Percentiles rank a stretch among this genome's conserved stretches.
phyloP scores from a whole-genome alignment of 2,888 invertebrate genomes.

The Chloromyia formosa region DNA sequence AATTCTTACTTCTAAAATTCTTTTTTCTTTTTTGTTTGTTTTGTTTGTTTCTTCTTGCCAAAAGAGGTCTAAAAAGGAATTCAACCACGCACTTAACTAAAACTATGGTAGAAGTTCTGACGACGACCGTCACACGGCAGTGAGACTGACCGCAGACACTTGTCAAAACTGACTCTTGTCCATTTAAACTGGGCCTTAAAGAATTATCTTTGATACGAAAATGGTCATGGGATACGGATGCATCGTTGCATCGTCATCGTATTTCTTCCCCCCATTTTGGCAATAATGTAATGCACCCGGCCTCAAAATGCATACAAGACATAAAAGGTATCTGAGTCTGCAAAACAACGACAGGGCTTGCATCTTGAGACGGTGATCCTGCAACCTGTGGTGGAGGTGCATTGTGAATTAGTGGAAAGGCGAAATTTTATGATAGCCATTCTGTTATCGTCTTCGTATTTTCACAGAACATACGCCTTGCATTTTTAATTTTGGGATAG shows the following conservation, averaged over 20 bases:
- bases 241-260: slow-evolving; percentile 12
- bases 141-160: slow-evolving; percentile 25
- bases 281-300: not conserved
- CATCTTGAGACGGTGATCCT: not conserved
- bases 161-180: slow-evolving; percentile 13
- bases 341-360: not conserved
- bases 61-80: not conserved
- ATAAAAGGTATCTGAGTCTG: not conserved
- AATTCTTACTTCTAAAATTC: not conserved
- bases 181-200: slow-evolving; percentile 2
- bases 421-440: slow-evolving; percentile 12
- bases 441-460: slow-evolving; percentile 4
- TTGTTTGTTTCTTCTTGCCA: not conserved
- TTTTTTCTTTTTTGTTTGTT: no score
- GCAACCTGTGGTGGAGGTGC: not conserved
- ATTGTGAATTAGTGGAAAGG: not conserved
- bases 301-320: not conserved
- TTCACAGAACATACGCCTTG: no score
- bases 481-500: no score
- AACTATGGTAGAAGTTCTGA: slow-evolving; percentile 3
- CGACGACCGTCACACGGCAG: slow-evolving; percentile 10
- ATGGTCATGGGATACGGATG: slow-evolving; percentile 8
- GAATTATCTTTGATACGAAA: slow-evolving; percentile 16
- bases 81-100: slow-evolving; percentile 8
- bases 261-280: not conserved